These are phyloP conservation scores for Himalopsyche anomala DNA, from an alignment of 2,888 invertebrate species.

Conservation along the genomic window DNA sequence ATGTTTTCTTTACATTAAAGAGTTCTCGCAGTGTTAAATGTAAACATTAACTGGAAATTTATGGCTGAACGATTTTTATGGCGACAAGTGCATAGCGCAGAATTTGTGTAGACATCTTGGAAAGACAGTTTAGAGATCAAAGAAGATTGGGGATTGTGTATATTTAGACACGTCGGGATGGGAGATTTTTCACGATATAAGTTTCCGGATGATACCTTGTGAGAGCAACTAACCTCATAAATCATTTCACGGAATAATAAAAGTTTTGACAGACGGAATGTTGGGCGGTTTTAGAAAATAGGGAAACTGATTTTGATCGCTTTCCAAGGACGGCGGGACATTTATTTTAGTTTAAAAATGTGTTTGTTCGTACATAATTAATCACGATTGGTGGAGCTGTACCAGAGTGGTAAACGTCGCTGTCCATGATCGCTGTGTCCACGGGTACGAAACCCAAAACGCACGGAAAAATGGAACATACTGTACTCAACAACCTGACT, in stretches of 20 bases:
- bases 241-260: constrained; percentile 22
- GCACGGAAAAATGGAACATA: too few relatives aligned
- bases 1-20: too few relatives aligned
- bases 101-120: constrained; percentile 7
- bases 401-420: too few relatives aligned
- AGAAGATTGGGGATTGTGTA: background rate
- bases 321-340: background rate
- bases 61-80: background rate
- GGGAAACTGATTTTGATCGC: background rate
- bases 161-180: background rate
- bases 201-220: background rate
- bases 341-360: too few relatives aligned
- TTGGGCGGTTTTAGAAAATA: background rate
- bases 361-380: too few relatives aligned
- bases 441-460: too few relatives aligned
- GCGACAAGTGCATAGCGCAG: constrained; percentile 26
- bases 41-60: background rate
- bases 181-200: background rate
- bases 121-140: constrained; percentile 7
- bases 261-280: background rate
- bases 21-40: background rate
- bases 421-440: too few relatives aligned
- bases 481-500: too few relatives aligned
- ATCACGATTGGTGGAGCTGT: too few relatives aligned
- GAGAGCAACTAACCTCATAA: background rate